Base-by-base conservation (phyloP, 1,140 invertebrate species). In the Battus philenor region DNA sequence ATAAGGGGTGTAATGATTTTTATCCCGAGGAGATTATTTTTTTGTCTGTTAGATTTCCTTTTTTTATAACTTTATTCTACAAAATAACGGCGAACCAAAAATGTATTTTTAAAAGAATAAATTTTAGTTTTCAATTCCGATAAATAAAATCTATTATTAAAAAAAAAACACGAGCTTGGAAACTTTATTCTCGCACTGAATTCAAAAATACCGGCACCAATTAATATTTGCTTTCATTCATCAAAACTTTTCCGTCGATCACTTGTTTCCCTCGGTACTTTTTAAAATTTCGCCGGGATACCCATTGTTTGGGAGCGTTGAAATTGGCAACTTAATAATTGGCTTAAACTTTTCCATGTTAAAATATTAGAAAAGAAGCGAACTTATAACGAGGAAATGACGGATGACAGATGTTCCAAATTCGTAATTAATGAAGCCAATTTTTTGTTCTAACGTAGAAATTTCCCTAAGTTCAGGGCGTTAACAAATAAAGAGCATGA, bases 401-500 rank as follows among this genome's bases (percentile, higher is more conserved):
- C 22, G 13, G 3, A 39, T 27, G 22, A 26, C 36, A 39, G 36
- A 24, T 39, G 22, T 1, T 8, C 7, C n/a, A 31, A 30, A 38
- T 27, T 16, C 12, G 29, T 13, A 44, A 48, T 32, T 48, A 45
- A 50, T 46, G 41, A 24, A 12, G 24, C 53, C 34, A 48, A 44
- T 29, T 44, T 64, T 67, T 75, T 73, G 66, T 46, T 38, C 24
- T 45, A 59, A 62, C 59, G 55, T 57, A 54, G 56, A 62, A 68
- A 68, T 63, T 67, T 56, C 54, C 57, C 50, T 48, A 39, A 38
- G 41, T 51, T 17, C 26, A 41, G 38, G 36, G 47, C 56, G 55
- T 49, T 48, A 63, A 62, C 60, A 67, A 69, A 71, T 69, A 68
- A 66, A 68, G 62, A 50, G 68, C 64, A 67, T 59, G 58, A 55